These are phyloP conservation scores for Cnemophilus loriae DNA, from an alignment of 2,113 vertebrate genomes.

Conservation along the genomic window DNA sequence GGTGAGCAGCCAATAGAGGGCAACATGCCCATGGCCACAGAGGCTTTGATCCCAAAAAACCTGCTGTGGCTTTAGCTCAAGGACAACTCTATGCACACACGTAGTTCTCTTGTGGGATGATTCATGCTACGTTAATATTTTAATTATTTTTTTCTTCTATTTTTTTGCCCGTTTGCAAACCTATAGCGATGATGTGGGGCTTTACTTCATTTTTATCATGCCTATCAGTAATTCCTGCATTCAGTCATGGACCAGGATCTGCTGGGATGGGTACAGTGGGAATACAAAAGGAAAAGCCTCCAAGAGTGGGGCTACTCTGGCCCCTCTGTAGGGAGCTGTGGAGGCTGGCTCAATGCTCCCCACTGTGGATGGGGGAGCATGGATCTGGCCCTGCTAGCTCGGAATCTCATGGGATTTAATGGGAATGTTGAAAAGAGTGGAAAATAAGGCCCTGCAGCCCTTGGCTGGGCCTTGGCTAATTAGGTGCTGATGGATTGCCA, in stretches of 20 bases:
- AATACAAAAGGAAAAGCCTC: background rate
- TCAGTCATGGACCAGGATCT: background rate
- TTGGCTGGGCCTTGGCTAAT: background rate
- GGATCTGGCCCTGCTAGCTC: background rate
- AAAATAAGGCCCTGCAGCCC: background rate
- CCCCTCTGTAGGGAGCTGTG: background rate
- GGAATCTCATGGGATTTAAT: background rate
- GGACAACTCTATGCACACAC: background rate
- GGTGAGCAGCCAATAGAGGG: conserved; percentile 41
- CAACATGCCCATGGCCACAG: background rate
- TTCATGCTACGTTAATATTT: background rate
- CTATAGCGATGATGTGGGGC: too few relatives aligned
- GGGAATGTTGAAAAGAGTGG: background rate
- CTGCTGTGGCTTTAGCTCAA: background rate
- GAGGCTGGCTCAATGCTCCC: background rate
- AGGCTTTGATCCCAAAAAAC: background rate
- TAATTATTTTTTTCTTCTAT: background rate
- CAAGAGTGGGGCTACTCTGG: background rate
- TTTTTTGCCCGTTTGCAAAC: background rate
- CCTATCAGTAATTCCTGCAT: background rate
- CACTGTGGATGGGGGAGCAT: fast-evolving
- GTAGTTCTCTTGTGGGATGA: background rate
- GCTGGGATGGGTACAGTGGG: background rate
- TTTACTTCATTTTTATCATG: background rate
- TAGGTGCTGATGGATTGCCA: background rate